phyloP scores from a whole-genome alignment of 2,113 vertebrate species.

The Sclerurus mexicanus region DNA sequence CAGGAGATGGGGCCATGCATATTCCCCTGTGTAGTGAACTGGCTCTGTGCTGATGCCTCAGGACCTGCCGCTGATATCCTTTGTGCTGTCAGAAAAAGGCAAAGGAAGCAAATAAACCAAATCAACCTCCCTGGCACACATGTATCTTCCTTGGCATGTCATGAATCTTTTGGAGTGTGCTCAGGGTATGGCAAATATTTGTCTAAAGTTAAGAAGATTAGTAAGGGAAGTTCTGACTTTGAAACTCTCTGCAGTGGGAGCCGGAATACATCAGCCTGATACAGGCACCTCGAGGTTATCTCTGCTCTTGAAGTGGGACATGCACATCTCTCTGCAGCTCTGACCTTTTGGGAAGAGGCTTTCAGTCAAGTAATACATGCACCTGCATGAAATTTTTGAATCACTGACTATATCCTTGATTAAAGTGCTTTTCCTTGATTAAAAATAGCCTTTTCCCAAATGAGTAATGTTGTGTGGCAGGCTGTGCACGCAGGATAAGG shows the following conservation, averaged over 20 bases:
- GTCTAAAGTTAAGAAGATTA: constrained; percentile 52
- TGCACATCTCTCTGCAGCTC: neutral
- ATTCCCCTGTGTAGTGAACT: accelerated
- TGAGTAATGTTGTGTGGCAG: neutral
- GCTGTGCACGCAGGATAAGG: neutral
- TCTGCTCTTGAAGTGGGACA: neutral
- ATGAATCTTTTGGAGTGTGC: neutral
- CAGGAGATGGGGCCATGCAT: accelerated
- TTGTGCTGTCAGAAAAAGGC: neutral
- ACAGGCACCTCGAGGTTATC: neutral
- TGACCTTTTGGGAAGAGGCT: constrained; percentile 22
- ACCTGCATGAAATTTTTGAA: constrained; percentile 57
- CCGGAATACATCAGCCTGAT: constrained; percentile 21
- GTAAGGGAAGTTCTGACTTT: constrained; percentile 27
- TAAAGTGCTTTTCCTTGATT: constrained; percentile 64
- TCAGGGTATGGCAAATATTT: constrained; percentile 13
- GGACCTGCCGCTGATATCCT: neutral
- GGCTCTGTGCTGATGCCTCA: neutral
- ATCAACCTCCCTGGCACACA: neutral
- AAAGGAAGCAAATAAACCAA: constrained; percentile 1
- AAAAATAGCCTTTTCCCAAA: constrained; percentile 51
- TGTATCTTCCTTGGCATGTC: neutral
- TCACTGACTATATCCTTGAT: constrained; percentile 49
- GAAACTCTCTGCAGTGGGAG: neutral
- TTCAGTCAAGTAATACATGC: constrained; percentile 47